A percentile compares a stretch with the other conserved stretches of the same genome.
Conservation (phyloP, 2,113 vertebrate genomes). For the Chlamydotis undulata region DNA sequence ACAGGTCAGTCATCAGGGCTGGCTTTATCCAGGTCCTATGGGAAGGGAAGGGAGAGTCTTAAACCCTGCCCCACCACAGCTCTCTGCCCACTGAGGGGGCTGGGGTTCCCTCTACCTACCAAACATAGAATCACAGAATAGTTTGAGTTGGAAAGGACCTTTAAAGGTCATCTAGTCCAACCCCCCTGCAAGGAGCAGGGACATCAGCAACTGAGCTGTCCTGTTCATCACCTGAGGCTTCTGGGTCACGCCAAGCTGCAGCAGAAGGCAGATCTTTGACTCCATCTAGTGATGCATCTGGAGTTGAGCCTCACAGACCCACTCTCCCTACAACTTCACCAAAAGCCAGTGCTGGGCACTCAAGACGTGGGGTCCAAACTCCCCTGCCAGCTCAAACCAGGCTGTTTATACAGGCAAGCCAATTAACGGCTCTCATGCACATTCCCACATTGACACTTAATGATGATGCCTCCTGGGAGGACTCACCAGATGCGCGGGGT, state of each 20-base stretch:
- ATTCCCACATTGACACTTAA: not conserved
- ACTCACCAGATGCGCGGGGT: not conserved
- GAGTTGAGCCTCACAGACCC: not conserved
- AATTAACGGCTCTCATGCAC: not conserved
- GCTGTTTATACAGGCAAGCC: not conserved
- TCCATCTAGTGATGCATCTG: not conserved
- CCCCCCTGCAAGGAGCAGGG: too few species aligned
- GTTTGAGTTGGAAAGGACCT: too few species aligned
- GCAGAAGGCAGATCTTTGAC: not conserved
- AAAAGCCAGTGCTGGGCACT: not conserved
- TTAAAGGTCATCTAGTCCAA: too few species aligned
- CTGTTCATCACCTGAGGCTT: not conserved
- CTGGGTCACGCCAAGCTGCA: not conserved
- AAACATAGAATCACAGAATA: too few species aligned
- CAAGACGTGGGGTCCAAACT: not conserved
- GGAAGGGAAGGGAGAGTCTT: not conserved
- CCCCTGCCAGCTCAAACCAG: not conserved
- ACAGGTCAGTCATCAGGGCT: not conserved
- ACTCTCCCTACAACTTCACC: not conserved
- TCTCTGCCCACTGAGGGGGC: not conserved
- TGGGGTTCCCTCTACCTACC: not conserved
- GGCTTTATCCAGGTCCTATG: not conserved
- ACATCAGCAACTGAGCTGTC: not conserved
- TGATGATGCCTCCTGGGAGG: conserved; percentile 18
- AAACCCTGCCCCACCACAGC: not conserved